These are phyloP conservation scores for Ecdyonurus torrentis DNA, from an alignment of 2,888 invertebrate species.

Conservation along the genomic window DNA sequence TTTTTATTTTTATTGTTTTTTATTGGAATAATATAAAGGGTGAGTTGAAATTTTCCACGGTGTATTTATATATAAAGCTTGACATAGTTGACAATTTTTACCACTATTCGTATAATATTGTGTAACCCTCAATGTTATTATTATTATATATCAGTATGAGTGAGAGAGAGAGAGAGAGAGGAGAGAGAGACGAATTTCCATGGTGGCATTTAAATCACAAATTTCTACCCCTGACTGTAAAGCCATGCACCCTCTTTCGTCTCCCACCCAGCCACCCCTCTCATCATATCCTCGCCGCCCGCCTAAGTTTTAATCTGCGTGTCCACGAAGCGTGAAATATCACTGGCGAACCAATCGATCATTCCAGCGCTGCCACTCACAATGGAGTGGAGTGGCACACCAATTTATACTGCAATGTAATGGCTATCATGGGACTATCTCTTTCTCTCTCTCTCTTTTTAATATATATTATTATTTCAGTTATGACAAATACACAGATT, in stretches of 20 bases:
- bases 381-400: neutral
- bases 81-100: neutral
- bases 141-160: neutral
- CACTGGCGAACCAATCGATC: constrained; percentile 2
- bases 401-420: neutral
- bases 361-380: neutral
- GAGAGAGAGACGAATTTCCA: neutral
- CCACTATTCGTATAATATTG: neutral
- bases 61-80: neutral
- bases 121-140: neutral
- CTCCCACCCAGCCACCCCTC: no score
- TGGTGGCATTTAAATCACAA: neutral
- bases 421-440: neutral
- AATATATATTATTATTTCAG: no score
- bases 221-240: neutral
- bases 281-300: neutral
- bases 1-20: neutral
- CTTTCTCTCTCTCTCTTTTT: no score
- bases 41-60: neutral
- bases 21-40: neutral
- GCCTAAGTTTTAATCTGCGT: constrained; percentile 2
- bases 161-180: neutral
- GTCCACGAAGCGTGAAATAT: constrained; percentile 2
- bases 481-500: no score
- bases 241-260: neutral